These are phyloP conservation scores for Theropithecus gelada DNA, from an alignment of 2,113 vertebrate genomes.

Conservation along the genomic window DNA sequence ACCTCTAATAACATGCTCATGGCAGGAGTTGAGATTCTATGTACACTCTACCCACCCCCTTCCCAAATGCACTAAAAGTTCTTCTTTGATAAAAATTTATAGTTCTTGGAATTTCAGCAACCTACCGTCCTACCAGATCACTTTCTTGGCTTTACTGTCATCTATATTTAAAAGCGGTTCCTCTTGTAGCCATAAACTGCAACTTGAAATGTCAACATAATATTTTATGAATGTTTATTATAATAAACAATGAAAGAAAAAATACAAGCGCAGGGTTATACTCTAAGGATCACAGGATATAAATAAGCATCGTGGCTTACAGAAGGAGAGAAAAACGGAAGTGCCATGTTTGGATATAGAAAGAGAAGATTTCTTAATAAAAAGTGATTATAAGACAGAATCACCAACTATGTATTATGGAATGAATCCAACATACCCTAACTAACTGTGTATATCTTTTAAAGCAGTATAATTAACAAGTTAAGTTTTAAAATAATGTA, in stretches of 20 bases:
- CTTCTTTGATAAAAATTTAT: neutral
- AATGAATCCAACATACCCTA: neutral
- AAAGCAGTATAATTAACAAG: conserved; percentile 37
- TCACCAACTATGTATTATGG: neutral
- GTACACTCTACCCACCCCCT: fast-evolving
- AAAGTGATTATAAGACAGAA: conserved; percentile 32
- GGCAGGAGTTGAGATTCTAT: neutral
- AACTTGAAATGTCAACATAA: conserved; percentile 2
- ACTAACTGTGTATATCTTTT: neutral
- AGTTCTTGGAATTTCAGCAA: neutral
- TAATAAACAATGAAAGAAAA: conserved; percentile 15
- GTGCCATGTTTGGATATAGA: neutral
- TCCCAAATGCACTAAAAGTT: neutral
- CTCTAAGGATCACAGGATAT: conserved; percentile 11
- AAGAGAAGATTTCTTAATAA: conserved; percentile 30
- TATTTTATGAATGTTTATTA: conserved; percentile 46
- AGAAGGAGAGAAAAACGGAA: conserved; percentile 34
- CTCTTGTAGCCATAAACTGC: neutral
- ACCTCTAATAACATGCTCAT: neutral
- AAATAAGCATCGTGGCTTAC: neutral
- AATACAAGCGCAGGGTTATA: neutral
- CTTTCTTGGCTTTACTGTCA: neutral
- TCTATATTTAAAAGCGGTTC: conserved; percentile 18
- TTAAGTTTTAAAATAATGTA: neutral
- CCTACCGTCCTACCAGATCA: neutral